Conservation (phyloP, 23 tunicate species). For the Clavelina lepadiformis region DNA sequence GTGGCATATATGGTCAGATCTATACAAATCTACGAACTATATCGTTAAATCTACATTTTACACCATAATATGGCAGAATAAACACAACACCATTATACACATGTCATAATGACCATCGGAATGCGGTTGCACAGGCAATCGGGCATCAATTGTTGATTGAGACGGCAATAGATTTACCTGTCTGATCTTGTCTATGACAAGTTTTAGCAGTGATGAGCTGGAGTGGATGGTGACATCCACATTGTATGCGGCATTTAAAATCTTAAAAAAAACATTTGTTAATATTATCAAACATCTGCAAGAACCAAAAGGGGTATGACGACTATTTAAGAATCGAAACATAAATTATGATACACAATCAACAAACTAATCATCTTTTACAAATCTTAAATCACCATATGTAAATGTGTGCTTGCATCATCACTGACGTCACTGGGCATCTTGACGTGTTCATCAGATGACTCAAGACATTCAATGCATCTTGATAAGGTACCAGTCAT, state of each 20-base stretch:
- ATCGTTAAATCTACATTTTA: too few relatives aligned
- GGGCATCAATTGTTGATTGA: too few relatives aligned
- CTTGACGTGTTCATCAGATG: slow-evolving; percentile 13
- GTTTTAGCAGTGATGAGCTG: slow-evolving; percentile 37
- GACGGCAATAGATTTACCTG: slow-evolving; percentile 18
- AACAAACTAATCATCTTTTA: slow-evolving; percentile 8
- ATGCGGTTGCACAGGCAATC: too few relatives aligned
- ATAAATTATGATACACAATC: background rate
- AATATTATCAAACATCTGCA: background rate
- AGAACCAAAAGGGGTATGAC: background rate
- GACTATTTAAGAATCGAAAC: background rate
- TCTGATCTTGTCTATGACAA: slow-evolving; percentile 48
- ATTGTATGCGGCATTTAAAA: slow-evolving; percentile 50
- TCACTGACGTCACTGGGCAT: slow-evolving; percentile 2
- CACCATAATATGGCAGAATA: too few relatives aligned
- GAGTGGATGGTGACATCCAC: slow-evolving; percentile 56
- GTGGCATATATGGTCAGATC: too few relatives aligned
- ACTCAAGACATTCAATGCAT: slow-evolving; percentile 44
- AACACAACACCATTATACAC: too few relatives aligned
- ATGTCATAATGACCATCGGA: too few relatives aligned
- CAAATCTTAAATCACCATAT: slow-evolving; percentile 18
- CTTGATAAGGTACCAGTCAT: slow-evolving; percentile 43
- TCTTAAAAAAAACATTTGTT: slow-evolving; percentile 20
- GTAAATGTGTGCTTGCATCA: slow-evolving; percentile 8
- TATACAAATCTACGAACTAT: too few relatives aligned